Evolutionary conservation across 2,888 invertebrate species (phyloP), one percentile per base, ranked within the genome.

Genomic region (Drosophila tripunctata): DNA sequence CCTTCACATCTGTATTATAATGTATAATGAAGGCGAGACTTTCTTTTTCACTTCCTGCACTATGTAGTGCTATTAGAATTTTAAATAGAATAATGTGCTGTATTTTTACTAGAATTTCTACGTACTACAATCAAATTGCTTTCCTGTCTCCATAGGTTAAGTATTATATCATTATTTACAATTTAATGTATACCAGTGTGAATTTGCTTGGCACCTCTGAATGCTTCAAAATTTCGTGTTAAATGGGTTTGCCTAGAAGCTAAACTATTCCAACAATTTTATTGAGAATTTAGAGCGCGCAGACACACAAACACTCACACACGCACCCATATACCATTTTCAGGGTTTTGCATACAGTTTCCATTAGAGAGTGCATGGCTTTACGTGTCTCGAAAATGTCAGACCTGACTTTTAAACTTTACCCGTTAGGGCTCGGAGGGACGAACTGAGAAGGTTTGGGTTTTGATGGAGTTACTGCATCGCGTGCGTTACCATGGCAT

Each of bases 401-500:
- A 21, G 14, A 22, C 14, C 14, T 8, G 21, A 35, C 14, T 47
- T 47, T 31, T 4, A 33, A 47, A 47, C 12, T 14, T 47, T 47
- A 6, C 27, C 21, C 21, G 21, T 21, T 21, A 21, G 7, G 40
- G 19, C 7, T 45, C 2, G 31, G 4, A 30, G 8, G n/a, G n/a
- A n/a, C n/a, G n/a, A n/a, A n/a, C 19, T 19, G n/a, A 31, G 24
- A 3, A 14, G 24, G 17, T n/a, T n/a, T n/a, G 4, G 35, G 17
- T 41, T 56, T 30, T 36, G 63, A 52, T 33, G 40, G 51, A 36
- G 33, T 43, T 66, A 61, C 15, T 83, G 80, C 69, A 83, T 83
- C 65, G 81, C 79, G 79, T 79, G 79, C 60, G 55, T 57, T 68
- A 24, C 40, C 30, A 15, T 63, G 58, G 60, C 75, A 69, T 60